Conservation (phyloP, 2,888 invertebrate genomes). For the Aquatica leii region DNA sequence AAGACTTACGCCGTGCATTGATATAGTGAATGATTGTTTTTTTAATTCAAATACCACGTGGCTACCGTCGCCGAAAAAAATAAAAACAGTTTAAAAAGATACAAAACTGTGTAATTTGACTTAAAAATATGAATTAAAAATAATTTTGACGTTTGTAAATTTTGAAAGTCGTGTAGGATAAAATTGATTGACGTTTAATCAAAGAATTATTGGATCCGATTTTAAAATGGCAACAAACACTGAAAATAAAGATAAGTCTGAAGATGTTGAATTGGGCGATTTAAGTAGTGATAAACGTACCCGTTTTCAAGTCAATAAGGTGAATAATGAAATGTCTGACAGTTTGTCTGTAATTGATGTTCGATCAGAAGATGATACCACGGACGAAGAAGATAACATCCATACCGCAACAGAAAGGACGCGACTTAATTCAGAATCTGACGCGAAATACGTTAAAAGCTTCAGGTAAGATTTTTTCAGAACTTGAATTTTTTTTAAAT, state of each 20-base stretch:
- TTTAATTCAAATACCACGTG: conserved; percentile 27
- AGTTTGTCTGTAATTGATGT: conserved; percentile 16
- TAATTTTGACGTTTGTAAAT: conserved; percentile 5
- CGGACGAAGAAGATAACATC: conserved; percentile 61
- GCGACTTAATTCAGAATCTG: conserved; percentile 61
- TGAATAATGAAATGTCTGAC: conserved; percentile 61
- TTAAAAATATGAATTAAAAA: conserved; percentile 13
- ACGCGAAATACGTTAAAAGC: conserved; percentile 80
- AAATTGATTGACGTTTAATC: too few species aligned
- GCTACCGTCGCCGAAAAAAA: conserved; percentile 18
- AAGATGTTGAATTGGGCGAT: conserved; percentile 15
- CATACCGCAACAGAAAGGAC: conserved; percentile 61
- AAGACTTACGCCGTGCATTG: conserved; percentile 1
- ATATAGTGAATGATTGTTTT: background rate
- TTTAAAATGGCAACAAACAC: conserved; percentile 15
- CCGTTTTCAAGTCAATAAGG: conserved; percentile 70
- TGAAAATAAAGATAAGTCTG: background rate
- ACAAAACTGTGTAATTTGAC: background rate
- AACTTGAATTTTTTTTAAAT: background rate
- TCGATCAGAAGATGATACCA: conserved; percentile 41
- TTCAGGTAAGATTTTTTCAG: conserved; percentile 67
- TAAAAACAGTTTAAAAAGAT: conserved; percentile 25
- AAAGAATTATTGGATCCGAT: too few species aligned
- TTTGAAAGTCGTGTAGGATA: too few species aligned
- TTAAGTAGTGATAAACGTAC: conserved; percentile 57